Evolutionary conservation across 2,113 vertebrate genomes (phyloP).

Genomic region (Cynopterus brachyotis): DNA sequence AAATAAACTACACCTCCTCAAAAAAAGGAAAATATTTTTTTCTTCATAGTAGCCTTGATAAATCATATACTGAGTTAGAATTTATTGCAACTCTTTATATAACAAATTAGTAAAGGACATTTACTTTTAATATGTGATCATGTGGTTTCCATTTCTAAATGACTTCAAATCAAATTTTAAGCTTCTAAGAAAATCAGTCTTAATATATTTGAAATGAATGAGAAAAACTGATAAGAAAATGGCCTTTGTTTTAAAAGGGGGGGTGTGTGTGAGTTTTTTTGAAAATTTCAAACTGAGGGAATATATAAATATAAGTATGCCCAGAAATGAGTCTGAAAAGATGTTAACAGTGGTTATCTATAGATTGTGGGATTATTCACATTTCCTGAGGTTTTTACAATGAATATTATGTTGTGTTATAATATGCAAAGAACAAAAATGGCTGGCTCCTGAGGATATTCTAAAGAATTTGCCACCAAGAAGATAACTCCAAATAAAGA

Average conservation of each 20-base stretch:
- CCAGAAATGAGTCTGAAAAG: constrained; percentile 1
- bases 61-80: not conserved
- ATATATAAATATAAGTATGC: not conserved
- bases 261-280: not conserved
- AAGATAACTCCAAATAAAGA: constrained; percentile 32
- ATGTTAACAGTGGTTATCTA: not conserved
- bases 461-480: constrained; percentile 33
- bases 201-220: constrained; percentile 22
- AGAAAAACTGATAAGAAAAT: not conserved
- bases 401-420: constrained; percentile 7
- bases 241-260: not conserved
- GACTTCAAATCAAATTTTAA: constrained; percentile 39
- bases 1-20: not conserved
- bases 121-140: not conserved
- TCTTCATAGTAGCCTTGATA: not conserved
- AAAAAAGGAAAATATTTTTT: not conserved
- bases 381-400: constrained; percentile 27
- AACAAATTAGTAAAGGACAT: constrained; percentile 24
- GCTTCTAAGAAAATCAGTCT: not conserved
- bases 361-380: not conserved
- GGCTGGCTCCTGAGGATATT: not conserved
- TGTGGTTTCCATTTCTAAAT: constrained; percentile 37
- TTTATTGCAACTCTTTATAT: not conserved
- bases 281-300: not conserved
- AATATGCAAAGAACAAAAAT: constrained; percentile 51